A percentile compares a stretch with the other conserved stretches of the same genome.
These are phyloP conservation scores for Neodiprion lecontei DNA, from an alignment of 1,140 invertebrate genomes.

Conservation along the genomic window DNA sequence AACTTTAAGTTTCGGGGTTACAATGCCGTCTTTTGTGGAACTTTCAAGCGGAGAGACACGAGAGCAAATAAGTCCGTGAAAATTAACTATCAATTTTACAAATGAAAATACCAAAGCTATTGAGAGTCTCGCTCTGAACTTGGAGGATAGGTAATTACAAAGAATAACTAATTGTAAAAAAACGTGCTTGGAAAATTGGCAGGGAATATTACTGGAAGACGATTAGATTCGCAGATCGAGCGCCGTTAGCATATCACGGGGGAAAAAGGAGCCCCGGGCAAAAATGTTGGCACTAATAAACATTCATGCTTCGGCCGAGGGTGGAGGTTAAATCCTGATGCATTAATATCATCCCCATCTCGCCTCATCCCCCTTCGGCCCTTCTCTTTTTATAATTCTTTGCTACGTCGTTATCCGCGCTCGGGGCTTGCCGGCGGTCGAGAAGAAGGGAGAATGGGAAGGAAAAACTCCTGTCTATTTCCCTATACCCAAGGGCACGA, in stretches of 20 bases:
- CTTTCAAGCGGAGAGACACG: no score
- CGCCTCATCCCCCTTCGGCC: slow-evolving; percentile 10
- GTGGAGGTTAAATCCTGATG: slow-evolving; percentile 30
- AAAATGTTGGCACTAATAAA: slow-evolving; percentile 13
- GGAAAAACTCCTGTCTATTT: slow-evolving; percentile 19
- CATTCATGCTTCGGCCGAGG: slow-evolving; percentile 11
- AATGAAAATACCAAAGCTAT: no score
- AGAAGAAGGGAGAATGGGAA: slow-evolving; percentile 3
- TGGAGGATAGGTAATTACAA: no score
- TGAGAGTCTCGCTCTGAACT: no score
- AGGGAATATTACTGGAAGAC: neutral
- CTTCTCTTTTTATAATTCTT: slow-evolving; percentile 47
- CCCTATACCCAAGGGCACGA: slow-evolving; percentile 24
- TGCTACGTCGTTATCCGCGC: slow-evolving; percentile 35
- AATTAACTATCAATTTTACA: no score
- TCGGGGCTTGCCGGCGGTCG: neutral
- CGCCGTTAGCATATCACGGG: neutral
- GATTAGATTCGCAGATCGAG: slow-evolving; percentile 1
- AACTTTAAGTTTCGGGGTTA: no score
- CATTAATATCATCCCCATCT: slow-evolving; percentile 41
- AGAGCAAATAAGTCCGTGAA: no score
- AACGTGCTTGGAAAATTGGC: no score
- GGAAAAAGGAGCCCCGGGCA: neutral
- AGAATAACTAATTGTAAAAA: no score
- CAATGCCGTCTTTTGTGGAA: no score